Evolutionary conservation across 92 coral and sea anemone species (phyloP).

Genomic region (Epizoanthus rinbou): DNA sequence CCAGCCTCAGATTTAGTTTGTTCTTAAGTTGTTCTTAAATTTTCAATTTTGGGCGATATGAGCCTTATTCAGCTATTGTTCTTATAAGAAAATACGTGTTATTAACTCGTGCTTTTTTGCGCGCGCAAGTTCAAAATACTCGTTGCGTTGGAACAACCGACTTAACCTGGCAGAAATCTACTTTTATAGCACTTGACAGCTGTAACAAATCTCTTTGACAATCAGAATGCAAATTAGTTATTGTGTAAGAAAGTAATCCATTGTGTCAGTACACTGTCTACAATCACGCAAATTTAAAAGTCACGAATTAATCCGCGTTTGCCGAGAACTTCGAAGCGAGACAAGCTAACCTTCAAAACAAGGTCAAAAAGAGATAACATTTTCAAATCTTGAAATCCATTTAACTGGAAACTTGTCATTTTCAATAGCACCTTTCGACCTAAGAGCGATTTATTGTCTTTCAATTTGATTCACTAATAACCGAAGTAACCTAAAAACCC

Average conservation of each 20-base stretch:
- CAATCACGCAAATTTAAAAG: neutral
- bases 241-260: slow-evolving; percentile 12
- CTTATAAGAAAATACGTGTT: no score
- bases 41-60: no score
- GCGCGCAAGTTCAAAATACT: no score
- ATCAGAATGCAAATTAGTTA: neutral
- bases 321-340: neutral
- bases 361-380: neutral
- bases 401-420: neutral
- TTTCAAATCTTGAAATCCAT: neutral
- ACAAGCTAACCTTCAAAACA: neutral
- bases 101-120: no score
- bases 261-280: neutral
- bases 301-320: neutral
- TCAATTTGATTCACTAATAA: slow-evolving; percentile 33
- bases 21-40: no score
- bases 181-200: no score
- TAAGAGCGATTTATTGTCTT: slow-evolving; percentile 29
- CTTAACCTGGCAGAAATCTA: no score
- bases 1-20: no score
- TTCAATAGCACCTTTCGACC: neutral
- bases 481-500: neutral
- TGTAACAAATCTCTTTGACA: neutral
- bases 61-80: no score
- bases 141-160: no score